A percentile compares a stretch with the other conserved stretches of the same genome.
These are phyloP conservation scores for Opisthograptis luteolata DNA, from an alignment of 2,888 invertebrate species.

Conservation along the genomic window DNA sequence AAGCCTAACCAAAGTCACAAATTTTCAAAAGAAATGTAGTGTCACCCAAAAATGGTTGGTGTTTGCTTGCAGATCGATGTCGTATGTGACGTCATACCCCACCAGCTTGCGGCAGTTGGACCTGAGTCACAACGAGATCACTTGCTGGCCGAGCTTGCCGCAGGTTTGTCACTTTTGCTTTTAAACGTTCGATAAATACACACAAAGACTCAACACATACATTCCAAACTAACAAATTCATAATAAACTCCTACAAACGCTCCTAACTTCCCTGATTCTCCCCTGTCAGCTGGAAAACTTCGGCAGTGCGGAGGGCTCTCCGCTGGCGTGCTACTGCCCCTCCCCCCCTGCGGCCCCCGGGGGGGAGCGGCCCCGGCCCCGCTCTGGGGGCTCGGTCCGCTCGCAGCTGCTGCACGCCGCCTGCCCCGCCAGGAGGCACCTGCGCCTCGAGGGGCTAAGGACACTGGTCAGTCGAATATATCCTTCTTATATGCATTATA, in stretches of 20 bases:
- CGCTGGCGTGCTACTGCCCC: slow-evolving; percentile 88
- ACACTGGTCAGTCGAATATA: slow-evolving; percentile 88
- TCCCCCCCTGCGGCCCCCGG: slow-evolving; percentile 53
- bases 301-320: slow-evolving; percentile 83
- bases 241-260: no score
- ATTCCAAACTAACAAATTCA: no score
- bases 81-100: slow-evolving; percentile 95
- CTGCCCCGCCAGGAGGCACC: slow-evolving; percentile 93
- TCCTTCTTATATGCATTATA: no score
- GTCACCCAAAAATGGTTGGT: background rate
- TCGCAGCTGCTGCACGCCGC: slow-evolving; percentile 91
- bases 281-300: slow-evolving; percentile 78
- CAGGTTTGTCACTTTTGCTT: slow-evolving; percentile 76
- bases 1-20: background rate
- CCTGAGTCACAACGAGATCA: slow-evolving; percentile 95
- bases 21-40: no score
- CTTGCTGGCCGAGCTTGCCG: slow-evolving; percentile 94
- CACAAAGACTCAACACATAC: no score
- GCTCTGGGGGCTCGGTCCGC: slow-evolving; percentile 80
- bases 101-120: slow-evolving; percentile 95
- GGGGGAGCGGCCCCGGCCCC: slow-evolving; percentile 73
- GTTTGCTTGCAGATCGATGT: slow-evolving; percentile 86
- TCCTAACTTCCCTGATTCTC: background rate
- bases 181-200: no score
- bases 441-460: slow-evolving; percentile 91